These are phyloP conservation scores for Colossoma macropomum DNA, from an alignment of 2,113 vertebrate species.

Conservation along the genomic window DNA sequence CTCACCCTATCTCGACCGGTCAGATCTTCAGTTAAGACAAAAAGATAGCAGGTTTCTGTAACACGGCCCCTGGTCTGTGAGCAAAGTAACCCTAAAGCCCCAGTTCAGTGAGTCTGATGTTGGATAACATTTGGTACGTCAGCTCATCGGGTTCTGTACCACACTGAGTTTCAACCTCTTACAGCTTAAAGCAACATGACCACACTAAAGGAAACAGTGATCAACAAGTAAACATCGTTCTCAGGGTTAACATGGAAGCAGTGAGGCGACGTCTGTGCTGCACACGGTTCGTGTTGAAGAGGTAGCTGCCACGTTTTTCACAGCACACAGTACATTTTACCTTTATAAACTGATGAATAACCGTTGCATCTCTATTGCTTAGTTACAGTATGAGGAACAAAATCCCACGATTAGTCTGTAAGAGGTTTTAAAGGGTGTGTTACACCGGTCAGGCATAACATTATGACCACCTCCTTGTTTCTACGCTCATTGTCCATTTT, in stretches of 20 bases:
- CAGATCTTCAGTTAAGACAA: no score
- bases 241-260: constrained; percentile 6
- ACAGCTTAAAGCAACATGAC: no score
- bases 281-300: neutral
- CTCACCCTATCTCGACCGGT: no score
- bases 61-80: neutral
- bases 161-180: neutral
- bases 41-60: no score
- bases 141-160: neutral
- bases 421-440: neutral
- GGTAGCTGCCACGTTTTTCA: neutral
- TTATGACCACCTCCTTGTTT: no score
- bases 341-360: neutral
- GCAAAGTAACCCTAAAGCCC: neutral
- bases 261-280: neutral
- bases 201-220: neutral
- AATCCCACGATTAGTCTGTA: neutral
- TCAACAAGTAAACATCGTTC: neutral
- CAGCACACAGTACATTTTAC: neutral
- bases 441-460: no score
- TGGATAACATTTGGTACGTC: no score
- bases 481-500: no score
- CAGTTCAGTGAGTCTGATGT: no score
- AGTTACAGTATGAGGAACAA: neutral
- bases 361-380: neutral